Evolutionary conservation across 2,888 invertebrate genomes (phyloP), one percentile per base, ranked within the genome.

Genomic region (Acleris laterana): DNA sequence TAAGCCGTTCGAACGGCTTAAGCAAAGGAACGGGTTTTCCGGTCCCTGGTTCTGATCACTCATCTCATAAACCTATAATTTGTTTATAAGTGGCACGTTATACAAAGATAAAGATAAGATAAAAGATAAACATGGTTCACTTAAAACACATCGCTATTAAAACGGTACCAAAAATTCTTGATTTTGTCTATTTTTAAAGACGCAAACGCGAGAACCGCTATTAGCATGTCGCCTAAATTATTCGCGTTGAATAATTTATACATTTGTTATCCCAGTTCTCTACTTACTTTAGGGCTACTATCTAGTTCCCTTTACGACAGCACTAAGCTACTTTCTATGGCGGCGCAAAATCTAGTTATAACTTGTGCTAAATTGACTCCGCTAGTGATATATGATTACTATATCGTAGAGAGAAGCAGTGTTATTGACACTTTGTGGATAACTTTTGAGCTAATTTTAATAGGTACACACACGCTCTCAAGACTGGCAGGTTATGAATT

Each of bases 241-340:
- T 65, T 46, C 28, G n/a, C 42, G 19, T 19, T 66, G 66, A 62
- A 66, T 66, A 57, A 61, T 61, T 61, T 51, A 61, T 32, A 32
- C 32, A 57, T 66, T 66, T 57, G 61, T 46, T 52, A 53, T 65
- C 50, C 60, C 64, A 55, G 49, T 60, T 50, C 49, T 5, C 64
- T 11, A 60, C 49, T 56, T 48, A 62, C 22, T 55, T 48, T 16
- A 61, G 55, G 65, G 22, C 25, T n/a, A 49, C 49, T 28, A 65
- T 49, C 17, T 46, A 44, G n/a, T 64, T 53, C 25, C 46, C 28
- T 49, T 25, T 48, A 50, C 17, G 50, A 56, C 25, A n/a, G 25
- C 42, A 46, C 42, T 25, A 9, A 57, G 56, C 44, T 46, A 46
- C 16, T 42, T 19, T 56, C 56, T 48, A 53, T 55, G 32, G 22